These are phyloP conservation scores for Chelonus insularis DNA, from an alignment of 1,140 invertebrate species.

Conservation along the genomic window DNA sequence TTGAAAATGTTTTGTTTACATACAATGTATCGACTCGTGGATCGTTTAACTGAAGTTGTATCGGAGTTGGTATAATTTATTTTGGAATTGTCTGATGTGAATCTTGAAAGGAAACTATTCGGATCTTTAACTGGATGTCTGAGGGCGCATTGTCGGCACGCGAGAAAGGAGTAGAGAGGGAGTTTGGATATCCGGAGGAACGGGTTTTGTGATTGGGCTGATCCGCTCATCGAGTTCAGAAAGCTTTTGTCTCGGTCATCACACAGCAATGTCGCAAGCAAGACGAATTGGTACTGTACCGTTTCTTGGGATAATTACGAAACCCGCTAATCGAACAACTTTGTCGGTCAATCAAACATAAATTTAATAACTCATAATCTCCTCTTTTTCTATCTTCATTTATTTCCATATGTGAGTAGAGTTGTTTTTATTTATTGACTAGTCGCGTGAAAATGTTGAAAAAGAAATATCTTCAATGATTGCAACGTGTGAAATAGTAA, in stretches of 20 bases:
- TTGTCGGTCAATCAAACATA: slow-evolving; percentile 14
- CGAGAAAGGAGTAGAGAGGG: neutral
- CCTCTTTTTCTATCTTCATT: slow-evolving; percentile 5
- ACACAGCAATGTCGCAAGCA: neutral
- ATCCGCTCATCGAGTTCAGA: slow-evolving; percentile 7
- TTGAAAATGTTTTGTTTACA: too few relatives aligned
- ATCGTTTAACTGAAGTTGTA: too few relatives aligned
- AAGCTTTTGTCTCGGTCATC: neutral
- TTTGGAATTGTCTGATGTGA: too few relatives aligned
- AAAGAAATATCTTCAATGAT: too few relatives aligned
- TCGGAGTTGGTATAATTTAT: too few relatives aligned
- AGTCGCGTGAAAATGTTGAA: too few relatives aligned
- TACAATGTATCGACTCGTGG: too few relatives aligned
- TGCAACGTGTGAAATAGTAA: too few relatives aligned
- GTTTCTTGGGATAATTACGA: slow-evolving; percentile 26
- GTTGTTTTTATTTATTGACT: too few relatives aligned
- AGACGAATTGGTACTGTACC: slow-evolving; percentile 18
- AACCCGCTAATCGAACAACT: slow-evolving; percentile 29
- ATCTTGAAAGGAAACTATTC: too few relatives aligned
- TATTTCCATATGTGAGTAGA: too few relatives aligned
- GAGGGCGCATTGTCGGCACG: neutral
- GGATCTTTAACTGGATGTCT: too few relatives aligned
- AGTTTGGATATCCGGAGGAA: slow-evolving; percentile 27
- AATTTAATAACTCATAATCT: neutral
- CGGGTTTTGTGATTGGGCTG: slow-evolving; percentile 32